Conservation (phyloP, 1,140 invertebrate genomes). For the Penaeus vannamei region DNA sequence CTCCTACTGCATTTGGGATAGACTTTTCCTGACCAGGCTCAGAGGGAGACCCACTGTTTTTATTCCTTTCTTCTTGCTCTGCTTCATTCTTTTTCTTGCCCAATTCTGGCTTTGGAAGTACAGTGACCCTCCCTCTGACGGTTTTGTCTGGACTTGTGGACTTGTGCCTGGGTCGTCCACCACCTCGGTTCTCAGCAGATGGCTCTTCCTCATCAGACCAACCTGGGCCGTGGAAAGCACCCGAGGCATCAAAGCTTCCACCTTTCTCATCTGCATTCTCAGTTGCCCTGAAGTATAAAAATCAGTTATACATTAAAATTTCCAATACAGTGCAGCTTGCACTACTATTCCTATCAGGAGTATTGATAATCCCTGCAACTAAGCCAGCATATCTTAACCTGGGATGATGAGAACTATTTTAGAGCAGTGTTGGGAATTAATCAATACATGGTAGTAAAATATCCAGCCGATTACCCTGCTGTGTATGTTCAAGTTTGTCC, state of each 20-base stretch:
- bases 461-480: no score
- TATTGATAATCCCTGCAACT: no score
- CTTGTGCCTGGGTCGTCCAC: conserved; percentile 33
- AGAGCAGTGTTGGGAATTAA: no score
- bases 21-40: no score
- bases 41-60: conserved; percentile 6
- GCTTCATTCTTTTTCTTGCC: conserved; percentile 16
- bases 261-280: conserved; percentile 83
- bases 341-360: no score
- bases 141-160: conserved; percentile 59
- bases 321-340: no score
- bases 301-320: no score
- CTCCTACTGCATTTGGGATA: no score
- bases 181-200: conserved; percentile 63
- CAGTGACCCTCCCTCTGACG: conserved; percentile 44
- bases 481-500: no score
- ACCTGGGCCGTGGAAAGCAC: conserved; percentile 78
- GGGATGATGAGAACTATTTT: no score
- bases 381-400: no score
- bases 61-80: conserved; percentile 35
- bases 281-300: conserved; percentile 75
- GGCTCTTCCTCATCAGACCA: conserved; percentile 68
- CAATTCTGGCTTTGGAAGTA: conserved; percentile 17
- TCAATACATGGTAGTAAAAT: no score
- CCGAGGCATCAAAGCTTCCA: conserved; percentile 88